Base-by-base conservation (phyloP, 2,888 invertebrate species). In the Hesperia comma region DNA sequence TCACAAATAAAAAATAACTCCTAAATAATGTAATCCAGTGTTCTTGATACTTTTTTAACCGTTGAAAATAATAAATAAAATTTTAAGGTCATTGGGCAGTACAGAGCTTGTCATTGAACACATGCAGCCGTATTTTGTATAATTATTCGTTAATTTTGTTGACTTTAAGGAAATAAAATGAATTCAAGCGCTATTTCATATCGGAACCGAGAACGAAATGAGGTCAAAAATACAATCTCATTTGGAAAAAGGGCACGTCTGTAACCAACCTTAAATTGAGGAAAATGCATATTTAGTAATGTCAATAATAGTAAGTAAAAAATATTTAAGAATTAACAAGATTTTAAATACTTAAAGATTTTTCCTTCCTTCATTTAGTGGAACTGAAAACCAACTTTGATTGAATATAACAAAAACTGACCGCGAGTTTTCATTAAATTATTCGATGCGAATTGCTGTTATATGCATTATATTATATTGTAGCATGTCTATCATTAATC, bases 71-170 rank as follows among this genome's bases (percentile, higher is more conserved):
- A 49, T 49, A 51, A 51, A 51, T 51, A 26, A 7, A 46, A 10
- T 14, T 51, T 51, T 14, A 51, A 51, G 51, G 26, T 14, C 51
- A 19, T 49, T 49, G 49, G 49, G 49, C 49, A 19, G 49, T 49
- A 19, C 49, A 49, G 12, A 49, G 49, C 46, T 46, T 46, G 46
- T 46, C 6, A 46, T 2, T 46, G 15, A 15, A 46, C 17, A 46
- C 15, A 43, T 26, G 26, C 26, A 26, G 15, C 15, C 2, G 17
- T 17, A 17, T 46, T 17, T 7, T 3, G 12, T 14, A 46, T 41
- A 14, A 41, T 26, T 4, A 10, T 37, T 37, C 37, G 10, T 37
- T 37, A 1, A 3, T 6, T 10, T 49, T 21, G n/a, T 49, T 19
- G 49, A 19, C 49, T 8, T 46, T 46, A 46, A 46, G 8, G 6